phyloP scores from a whole-genome alignment of 1,140 invertebrate species.

The Drosophila melanogaster region Release_6_plus_ISO1_MT NT_037436.4:8682501-8683000 shows the following conservation, averaged over 20 bases:
- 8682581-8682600: constrained; percentile 20
- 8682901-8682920: constrained; percentile 31
- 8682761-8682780: background rate
- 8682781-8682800: background rate
- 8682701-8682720: too few species aligned
- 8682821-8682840: constrained; percentile 21
- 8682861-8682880: constrained; percentile 23
- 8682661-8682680: background rate
- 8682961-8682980: constrained; percentile 48
- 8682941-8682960: constrained; percentile 47
- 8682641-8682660: background rate
- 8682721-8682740: background rate
- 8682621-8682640: constrained; percentile 9
- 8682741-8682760: background rate
- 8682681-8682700: background rate
- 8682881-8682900: constrained; percentile 44
- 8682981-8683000: constrained; percentile 18
- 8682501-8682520: constrained; percentile 17
- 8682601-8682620: constrained; percentile 39
- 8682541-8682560: constrained; percentile 22
- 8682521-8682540: constrained; percentile 46
- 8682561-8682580: background rate
- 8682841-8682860: constrained; percentile 12
- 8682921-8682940: constrained; percentile 50
- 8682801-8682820: constrained; percentile 16